Conservation (phyloP, 1,140 invertebrate species). For the Bradynema listronoti region DNA sequence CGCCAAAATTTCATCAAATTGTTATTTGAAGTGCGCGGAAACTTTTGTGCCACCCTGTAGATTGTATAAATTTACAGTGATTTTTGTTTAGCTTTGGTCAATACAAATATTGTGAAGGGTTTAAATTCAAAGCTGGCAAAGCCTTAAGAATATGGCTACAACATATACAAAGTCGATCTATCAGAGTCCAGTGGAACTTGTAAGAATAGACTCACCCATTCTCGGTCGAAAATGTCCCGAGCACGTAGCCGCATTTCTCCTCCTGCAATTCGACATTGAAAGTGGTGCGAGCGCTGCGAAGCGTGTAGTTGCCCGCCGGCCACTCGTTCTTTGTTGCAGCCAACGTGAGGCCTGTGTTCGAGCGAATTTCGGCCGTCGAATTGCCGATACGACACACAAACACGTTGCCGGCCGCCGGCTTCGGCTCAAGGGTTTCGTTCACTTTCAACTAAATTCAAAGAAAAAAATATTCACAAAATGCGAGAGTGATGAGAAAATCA, state of each 20-base stretch:
- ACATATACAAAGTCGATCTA: too few relatives aligned
- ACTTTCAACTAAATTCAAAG: slow-evolving; percentile 23
- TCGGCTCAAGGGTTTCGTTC: slow-evolving; percentile 41
- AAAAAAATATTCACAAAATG: not conserved
- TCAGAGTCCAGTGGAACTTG: too few relatives aligned
- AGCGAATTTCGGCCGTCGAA: slow-evolving; percentile 3
- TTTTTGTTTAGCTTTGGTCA: not conserved
- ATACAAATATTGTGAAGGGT: not conserved
- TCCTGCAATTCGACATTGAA: slow-evolving; percentile 7
- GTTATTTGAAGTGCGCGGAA: too few relatives aligned
- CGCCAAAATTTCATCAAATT: too few relatives aligned
- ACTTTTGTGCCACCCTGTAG: too few relatives aligned
- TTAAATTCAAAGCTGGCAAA: not conserved
- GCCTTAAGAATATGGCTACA: too few relatives aligned
- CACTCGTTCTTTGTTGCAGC: slow-evolving; percentile 35
- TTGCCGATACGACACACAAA: slow-evolving; percentile 39
- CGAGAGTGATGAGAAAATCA: not conserved
- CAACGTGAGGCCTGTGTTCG: slow-evolving; percentile 1
- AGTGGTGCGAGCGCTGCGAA: slow-evolving; percentile 7
- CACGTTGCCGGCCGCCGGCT: slow-evolving; percentile 24
- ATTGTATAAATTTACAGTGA: not conserved
- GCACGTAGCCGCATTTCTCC: slow-evolving; percentile 12
- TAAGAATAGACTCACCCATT: slow-evolving; percentile 15
- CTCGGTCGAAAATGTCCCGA: slow-evolving; percentile 15
- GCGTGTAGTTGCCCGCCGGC: slow-evolving; percentile 37